A percentile compares a stretch with the other conserved stretches of the same genome.
Evolutionary conservation across 2,888 invertebrate species (phyloP).

Genomic region (Tyria jacobaeae): DNA sequence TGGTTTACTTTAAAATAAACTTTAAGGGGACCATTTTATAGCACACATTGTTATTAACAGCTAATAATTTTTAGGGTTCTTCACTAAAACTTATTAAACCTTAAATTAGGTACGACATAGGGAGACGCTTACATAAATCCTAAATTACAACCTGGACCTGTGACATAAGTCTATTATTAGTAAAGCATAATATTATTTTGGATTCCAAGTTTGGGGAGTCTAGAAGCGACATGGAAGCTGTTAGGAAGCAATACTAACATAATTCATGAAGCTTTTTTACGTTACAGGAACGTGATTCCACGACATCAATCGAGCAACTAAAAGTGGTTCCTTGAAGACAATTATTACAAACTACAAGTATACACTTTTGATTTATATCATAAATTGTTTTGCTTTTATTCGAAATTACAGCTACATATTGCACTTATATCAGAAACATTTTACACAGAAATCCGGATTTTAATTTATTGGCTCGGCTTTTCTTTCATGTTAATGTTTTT

Average conservation of each 20-base stretch:
- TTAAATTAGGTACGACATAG: conserved; percentile 80
- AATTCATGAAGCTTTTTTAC: conserved; percentile 67
- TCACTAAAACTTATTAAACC: conserved; percentile 74
- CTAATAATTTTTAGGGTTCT: conserved; percentile 73
- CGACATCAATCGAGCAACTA: conserved; percentile 59
- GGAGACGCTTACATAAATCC: conserved; percentile 76
- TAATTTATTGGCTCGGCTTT: conserved; percentile 85
- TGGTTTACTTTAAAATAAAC: conserved; percentile 67
- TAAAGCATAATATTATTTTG: conserved; percentile 73
- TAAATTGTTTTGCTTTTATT: conserved; percentile 55
- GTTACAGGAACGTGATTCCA: conserved; percentile 53
- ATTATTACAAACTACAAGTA: conserved; percentile 29
- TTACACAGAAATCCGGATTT: conserved; percentile 82
- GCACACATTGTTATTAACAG: conserved; percentile 80
- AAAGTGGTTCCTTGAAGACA: conserved; percentile 39
- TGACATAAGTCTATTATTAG: conserved; percentile 75
- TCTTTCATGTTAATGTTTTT: conserved; percentile 70
- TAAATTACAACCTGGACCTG: conserved; percentile 84
- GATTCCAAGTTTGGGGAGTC: conserved; percentile 64
- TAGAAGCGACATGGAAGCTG: conserved; percentile 77
- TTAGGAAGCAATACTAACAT: conserved; percentile 75
- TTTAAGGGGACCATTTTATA: conserved; percentile 73
- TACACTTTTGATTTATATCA: conserved; percentile 33
- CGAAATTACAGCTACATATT: conserved; percentile 78
- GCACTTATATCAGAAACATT: conserved; percentile 77